Base-by-base conservation (phyloP, 2,113 vertebrate genomes). In the Tiliqua scincoides region DNA sequence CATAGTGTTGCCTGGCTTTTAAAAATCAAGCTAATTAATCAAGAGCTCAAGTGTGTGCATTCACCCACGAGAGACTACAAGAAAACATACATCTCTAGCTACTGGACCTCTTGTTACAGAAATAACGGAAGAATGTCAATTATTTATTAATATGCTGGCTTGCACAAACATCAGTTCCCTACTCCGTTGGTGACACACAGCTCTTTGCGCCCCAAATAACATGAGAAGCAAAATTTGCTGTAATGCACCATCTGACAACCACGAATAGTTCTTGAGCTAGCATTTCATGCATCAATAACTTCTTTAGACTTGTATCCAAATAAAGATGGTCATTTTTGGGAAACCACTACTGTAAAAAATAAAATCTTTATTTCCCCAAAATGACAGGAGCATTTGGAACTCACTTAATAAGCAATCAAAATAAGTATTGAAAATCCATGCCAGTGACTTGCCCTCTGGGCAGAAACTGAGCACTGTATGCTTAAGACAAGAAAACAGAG, bases 341-440 rank as follows among this genome's bases (percentile, higher is more conserved):
- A 32, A 25, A 70, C 14, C 3, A 5, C 48, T 48, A 84, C 83
- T 35, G 63, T 15, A 76, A 63, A 72, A 78, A 5, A 70, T 82
- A 80, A 84, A 89, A 79, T 6, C n/a, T 23, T 62, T 35, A 48
- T 52, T 37, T 35, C 11, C 23, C 68, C 23, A 80, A 73, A 80
- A 37, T 63, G n/a, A 52, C 23, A 32, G 14, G 82, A 90, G 76
- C 86, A 85, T 92, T 88, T 62, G 87, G 48, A 87, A 79, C 37
- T 76, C 70, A 68, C 89, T 83, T 30, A 83, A 68, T 7, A 35
- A 85, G 37, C 91, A 91, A 87, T 78, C 82, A 65, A 68, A 85
- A 79, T 72, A 87, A 87, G 84, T 91, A 88, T 25, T 71, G n/a
- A 77, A 86, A 91, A 92, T 76, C 65, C 20, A 12, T 82, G 30